Conservation (phyloP, 2,888 invertebrate genomes). For the Flexamia atlantica region DNA sequence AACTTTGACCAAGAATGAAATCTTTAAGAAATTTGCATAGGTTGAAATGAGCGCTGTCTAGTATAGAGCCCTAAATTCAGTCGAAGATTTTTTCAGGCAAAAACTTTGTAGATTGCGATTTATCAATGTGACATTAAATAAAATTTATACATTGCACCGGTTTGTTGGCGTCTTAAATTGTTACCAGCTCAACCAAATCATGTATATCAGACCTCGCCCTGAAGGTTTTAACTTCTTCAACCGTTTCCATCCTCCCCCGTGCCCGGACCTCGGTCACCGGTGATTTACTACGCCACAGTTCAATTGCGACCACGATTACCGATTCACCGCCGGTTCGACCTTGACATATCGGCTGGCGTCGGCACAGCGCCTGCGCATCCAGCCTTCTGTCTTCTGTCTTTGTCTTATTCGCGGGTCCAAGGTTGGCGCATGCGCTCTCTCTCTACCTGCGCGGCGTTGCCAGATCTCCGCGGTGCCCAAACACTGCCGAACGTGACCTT, state of each 20-base stretch:
- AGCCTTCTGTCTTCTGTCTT: not conserved
- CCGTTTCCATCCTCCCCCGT: too few species aligned
- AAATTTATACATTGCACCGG: too few species aligned
- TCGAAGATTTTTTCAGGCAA: not conserved
- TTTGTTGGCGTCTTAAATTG: too few species aligned
- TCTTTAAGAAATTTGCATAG: too few species aligned
- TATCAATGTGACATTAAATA: too few species aligned
- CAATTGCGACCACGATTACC: constrained; percentile 1
- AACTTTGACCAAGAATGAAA: too few species aligned
- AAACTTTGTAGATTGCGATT: too few species aligned
- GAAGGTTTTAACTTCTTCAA: too few species aligned
- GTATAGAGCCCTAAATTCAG: too few species aligned
- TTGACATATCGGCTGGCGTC: constrained; percentile 30
- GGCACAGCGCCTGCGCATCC: constrained; percentile 15
- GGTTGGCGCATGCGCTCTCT: constrained; percentile 32
- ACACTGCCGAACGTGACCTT: constrained; percentile 15
- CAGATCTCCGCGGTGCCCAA: constrained; percentile 16
- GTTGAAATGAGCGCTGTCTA: too few species aligned
- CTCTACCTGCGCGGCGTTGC: not conserved
- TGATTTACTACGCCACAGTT: not conserved
- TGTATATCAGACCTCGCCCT: too few species aligned
- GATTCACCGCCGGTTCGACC: not conserved
- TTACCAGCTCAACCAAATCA: too few species aligned
- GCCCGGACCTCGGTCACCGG: not conserved
- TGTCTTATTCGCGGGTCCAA: constrained; percentile 49